Percentiles rank a stretch among this genome's conserved stretches.
Evolutionary conservation across 2,888 invertebrate genomes (phyloP).

Genomic region (Leucophenga maculata): DNA sequence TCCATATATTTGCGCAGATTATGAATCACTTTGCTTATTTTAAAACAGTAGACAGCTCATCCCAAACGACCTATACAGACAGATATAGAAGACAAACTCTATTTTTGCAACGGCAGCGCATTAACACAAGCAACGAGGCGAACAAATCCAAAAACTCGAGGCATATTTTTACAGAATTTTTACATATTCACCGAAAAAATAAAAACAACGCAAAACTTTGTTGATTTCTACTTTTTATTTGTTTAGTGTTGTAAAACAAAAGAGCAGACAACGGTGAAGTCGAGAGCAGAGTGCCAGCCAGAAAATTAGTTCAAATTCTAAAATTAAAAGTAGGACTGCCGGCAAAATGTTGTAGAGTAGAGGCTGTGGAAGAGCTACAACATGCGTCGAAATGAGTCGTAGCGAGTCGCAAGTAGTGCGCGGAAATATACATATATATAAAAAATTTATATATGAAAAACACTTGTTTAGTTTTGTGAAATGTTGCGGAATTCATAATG

Average conservation of each 20-base stretch:
- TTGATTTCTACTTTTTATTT: neutral
- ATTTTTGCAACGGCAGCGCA: slow-evolving; percentile 55
- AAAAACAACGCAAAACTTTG: too few species aligned
- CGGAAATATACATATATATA: slow-evolving; percentile 47
- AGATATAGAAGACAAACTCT: slow-evolving; percentile 48
- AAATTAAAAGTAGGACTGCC: slow-evolving; percentile 62
- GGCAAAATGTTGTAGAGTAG: slow-evolving; percentile 50
- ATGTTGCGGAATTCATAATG: slow-evolving; percentile 43
- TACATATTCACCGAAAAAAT: neutral
- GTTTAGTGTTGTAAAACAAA: slow-evolving; percentile 1
- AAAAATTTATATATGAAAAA: slow-evolving; percentile 53
- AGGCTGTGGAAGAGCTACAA: slow-evolving; percentile 26
- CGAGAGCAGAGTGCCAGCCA: slow-evolving; percentile 30
- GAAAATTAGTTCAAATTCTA: slow-evolving; percentile 69
- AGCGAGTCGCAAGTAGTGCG: slow-evolving; percentile 18
- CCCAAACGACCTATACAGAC: slow-evolving; percentile 42
- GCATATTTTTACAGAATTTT: slow-evolving; percentile 10
- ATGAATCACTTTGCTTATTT: slow-evolving; percentile 59
- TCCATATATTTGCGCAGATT: slow-evolving; percentile 22
- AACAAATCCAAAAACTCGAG: slow-evolving; percentile 35
- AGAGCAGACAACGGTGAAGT: neutral
- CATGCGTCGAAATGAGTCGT: slow-evolving; percentile 24
- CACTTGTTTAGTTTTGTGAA: slow-evolving; percentile 58
- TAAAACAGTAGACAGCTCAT: slow-evolving; percentile 42
- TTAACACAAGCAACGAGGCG: slow-evolving; percentile 34